Conservation (phyloP, 1,140 invertebrate genomes). For the Diprion similis region DNA sequence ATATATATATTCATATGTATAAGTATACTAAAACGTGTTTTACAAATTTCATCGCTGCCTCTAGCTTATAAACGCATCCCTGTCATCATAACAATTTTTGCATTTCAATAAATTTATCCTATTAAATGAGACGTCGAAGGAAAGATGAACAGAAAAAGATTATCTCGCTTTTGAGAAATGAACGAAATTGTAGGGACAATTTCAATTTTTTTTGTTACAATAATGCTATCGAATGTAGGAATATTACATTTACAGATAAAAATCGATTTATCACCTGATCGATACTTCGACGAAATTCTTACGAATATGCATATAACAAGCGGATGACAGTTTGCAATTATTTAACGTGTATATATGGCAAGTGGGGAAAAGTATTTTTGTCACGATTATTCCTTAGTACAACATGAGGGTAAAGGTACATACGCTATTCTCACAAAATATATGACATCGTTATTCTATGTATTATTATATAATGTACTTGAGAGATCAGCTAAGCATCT, state of each 20-base stretch:
- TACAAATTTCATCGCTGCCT: background rate
- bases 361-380: too few species aligned
- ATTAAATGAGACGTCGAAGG: too few species aligned
- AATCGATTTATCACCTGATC: too few species aligned
- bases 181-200: too few species aligned
- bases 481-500: conserved; percentile 13
- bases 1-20: background rate
- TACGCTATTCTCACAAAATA: conserved; percentile 33
- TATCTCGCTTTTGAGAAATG: too few species aligned
- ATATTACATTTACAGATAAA: background rate
- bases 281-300: too few species aligned
- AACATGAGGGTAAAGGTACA: background rate
- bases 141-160: too few species aligned
- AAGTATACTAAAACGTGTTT: background rate
- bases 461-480: conserved; percentile 16
- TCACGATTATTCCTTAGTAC: background rate
- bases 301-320: too few species aligned
- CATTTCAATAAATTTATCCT: background rate
- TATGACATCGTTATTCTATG: conserved; percentile 22
- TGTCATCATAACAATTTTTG: background rate
- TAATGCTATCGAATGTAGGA: too few species aligned
- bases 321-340: background rate
- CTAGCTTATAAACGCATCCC: background rate
- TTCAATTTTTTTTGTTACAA: too few species aligned
- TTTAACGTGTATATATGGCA: too few species aligned